Base-by-base conservation (phyloP, 2,888 invertebrate genomes). In the Sisyra nigra region DNA sequence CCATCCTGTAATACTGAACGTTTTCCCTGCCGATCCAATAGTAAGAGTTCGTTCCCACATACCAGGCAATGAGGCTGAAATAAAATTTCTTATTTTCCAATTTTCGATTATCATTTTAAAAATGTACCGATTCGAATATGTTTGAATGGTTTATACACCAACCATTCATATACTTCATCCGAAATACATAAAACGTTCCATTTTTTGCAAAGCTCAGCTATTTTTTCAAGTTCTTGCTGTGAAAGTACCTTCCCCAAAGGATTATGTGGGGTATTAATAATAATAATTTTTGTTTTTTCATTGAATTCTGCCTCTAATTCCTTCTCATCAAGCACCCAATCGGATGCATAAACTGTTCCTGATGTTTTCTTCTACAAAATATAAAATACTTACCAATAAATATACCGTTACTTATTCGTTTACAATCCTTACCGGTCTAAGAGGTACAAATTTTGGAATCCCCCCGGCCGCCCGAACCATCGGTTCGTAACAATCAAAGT, bases 21-120 rank as follows among this genome's bases (percentile, higher is more conserved):
- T 91, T 71, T 97, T 98, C 1, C 97, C 97, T 1, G 94, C 97
- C 15, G 94, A 96, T 0, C 97, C 94, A 48, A 98, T 78, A 0
- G 97, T 96, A 30, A 98, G 78, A 0, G 97, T 97, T 17, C 96
- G 73, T 49, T 98, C 93, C 85, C 92, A 98, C 97, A 98, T 98
- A 11, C 68, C 93, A 0, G 96, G 96, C 6, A 98, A 61, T 0
- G 89, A 82, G 1, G 89, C 92, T 82, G 57, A 41, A 51, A 52
- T 31, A 35, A 24, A 11, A 42, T 11, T 19, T 37, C 15, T 24
- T 3, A 37, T 7, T 15, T 19, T 17, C 10, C 5, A 2, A 37
- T 19, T 15, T 11, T 18, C 15, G 18, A 37, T 18, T 33, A 6
- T 6, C 2, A 19, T 18, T 18, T 6, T 3, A 37, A 37, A 6